Evolutionary conservation across 2,888 invertebrate species (phyloP).

Genomic region (Drosophila acutilabella): DNA sequence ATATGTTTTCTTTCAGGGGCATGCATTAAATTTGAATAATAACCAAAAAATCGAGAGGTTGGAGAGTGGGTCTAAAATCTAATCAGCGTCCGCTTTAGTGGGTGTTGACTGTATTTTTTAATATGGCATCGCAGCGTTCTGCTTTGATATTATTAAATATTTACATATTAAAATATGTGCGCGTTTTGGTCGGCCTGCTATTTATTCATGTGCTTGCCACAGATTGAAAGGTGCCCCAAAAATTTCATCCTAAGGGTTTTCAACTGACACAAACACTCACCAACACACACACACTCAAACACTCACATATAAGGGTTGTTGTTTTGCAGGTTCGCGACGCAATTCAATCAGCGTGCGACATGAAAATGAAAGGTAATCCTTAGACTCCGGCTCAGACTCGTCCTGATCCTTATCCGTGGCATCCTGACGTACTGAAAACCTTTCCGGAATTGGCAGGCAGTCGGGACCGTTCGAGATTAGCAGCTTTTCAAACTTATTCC

Average conservation of each 20-base stretch:
- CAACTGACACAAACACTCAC: constrained; percentile 12
- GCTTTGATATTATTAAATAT: constrained; percentile 78
- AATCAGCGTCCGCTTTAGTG: constrained; percentile 39
- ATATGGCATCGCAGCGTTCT: constrained; percentile 7
- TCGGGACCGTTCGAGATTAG: constrained; percentile 7
- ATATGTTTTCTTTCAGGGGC: constrained; percentile 53
- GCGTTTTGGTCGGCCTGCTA: constrained; percentile 40
- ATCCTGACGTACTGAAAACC: constrained; percentile 28
- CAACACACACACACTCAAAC: constrained; percentile 9
- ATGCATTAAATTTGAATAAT: constrained; percentile 62
- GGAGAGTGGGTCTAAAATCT: constrained; percentile 25
- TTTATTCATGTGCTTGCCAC: constrained; percentile 51
- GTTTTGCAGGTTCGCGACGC: constrained; percentile 38
- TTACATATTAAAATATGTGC: constrained; percentile 73
- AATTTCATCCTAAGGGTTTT: constrained; percentile 31
- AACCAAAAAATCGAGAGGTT: constrained; percentile 9
- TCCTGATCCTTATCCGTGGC: constrained; percentile 8
- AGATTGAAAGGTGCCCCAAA: constrained; percentile 37
- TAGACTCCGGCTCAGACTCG: neutral
- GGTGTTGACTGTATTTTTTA: constrained; percentile 51
- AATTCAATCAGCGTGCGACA: constrained; percentile 54
- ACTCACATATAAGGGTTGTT: constrained; percentile 12
- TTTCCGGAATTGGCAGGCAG: neutral
- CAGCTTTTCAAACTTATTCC: constrained; percentile 19
- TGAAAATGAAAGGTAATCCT: constrained; percentile 51